These are phyloP conservation scores for Indicator indicator DNA, from an alignment of 2,113 vertebrate species.

Conservation along the genomic window DNA sequence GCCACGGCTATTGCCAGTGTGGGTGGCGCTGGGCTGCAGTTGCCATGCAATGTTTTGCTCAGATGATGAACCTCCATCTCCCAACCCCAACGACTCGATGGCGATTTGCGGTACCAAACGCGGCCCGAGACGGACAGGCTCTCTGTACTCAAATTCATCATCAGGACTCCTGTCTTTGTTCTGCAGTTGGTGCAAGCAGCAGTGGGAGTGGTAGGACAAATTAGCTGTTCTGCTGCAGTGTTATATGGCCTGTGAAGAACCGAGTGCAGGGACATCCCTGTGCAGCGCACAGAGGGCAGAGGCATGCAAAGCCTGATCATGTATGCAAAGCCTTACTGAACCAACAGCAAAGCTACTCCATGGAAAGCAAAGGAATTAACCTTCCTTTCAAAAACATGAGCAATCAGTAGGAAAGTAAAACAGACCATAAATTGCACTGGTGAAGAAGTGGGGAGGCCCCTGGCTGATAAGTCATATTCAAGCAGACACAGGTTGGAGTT, in stretches of 20 bases:
- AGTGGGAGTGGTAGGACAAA: constrained; percentile 19
- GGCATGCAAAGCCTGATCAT: not conserved
- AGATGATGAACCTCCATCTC: not conserved
- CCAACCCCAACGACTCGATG: not conserved
- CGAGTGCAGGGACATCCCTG: not conserved
- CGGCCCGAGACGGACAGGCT: not conserved
- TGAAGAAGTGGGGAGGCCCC: constrained; percentile 13
- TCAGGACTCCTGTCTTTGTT: not conserved
- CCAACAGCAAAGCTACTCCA: constrained; percentile 5
- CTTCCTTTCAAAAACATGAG: constrained; percentile 33
- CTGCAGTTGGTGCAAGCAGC: not conserved
- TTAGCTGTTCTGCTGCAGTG: not conserved
- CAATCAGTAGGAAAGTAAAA: constrained; percentile 32
- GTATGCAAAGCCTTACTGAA: not conserved
- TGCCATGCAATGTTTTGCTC: not conserved
- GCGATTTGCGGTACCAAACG: not conserved
- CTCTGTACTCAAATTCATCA: not conserved
- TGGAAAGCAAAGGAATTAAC: constrained; percentile 56
- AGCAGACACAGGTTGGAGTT: not conserved
- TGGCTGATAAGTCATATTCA: not conserved
- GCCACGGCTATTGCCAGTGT: not conserved
- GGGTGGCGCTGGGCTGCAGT: not conserved
- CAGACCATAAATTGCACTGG: not conserved
- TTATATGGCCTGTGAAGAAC: not conserved
- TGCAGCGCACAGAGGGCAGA: not conserved